Evolutionary conservation across 2,888 invertebrate species (phyloP), one percentile per base, ranked within the genome.

Genomic region (Ophioninae sp.): DNA sequence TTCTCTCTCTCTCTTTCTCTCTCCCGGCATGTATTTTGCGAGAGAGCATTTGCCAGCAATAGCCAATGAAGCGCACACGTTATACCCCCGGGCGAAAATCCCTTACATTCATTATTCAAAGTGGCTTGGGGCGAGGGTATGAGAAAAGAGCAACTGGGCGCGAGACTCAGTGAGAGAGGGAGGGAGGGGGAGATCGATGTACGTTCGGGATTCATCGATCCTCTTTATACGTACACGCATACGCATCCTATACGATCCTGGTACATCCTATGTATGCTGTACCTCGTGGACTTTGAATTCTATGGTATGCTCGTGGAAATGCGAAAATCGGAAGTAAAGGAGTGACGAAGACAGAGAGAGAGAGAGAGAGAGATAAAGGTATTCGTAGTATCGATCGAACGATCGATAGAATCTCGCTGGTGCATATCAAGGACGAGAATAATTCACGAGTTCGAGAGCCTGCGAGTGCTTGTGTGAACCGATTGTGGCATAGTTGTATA

Each of bases 21-120:
- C 22, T 20, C 8, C 13, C 44, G 61, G 0, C 23, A 61, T 72
- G 39, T 30, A 63, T 74, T 72, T 63, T 51, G 74, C 63, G 6
- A 6, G 41, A 39, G 61, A 51, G 76, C 61, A 77, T 77, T 77
- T 68, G 76, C 61, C 76, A 59, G 65, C 76, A 67, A 41, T 58
- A 23, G 65, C 67, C 67, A 75, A 59, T 64, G 41, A 37, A 71
- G 75, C 75, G 58, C 69, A 64, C 67, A 73, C 75, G 71, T 51
- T 56, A 72, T 71, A 71, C 59, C 76, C 76, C 23, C 67, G 41
- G 72, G 83, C 82, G 65, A 79, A 83, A 79, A 83, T 39, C 76
- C 83, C 79, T 79, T 79, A 82, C 83, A 79, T 83, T 83, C 83
- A 83, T 79, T 79, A 83, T 83, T 83, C 76, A 79, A 76, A 76